Conservation (phyloP, 2,888 invertebrate genomes). For the Abscondita cerata region DNA sequence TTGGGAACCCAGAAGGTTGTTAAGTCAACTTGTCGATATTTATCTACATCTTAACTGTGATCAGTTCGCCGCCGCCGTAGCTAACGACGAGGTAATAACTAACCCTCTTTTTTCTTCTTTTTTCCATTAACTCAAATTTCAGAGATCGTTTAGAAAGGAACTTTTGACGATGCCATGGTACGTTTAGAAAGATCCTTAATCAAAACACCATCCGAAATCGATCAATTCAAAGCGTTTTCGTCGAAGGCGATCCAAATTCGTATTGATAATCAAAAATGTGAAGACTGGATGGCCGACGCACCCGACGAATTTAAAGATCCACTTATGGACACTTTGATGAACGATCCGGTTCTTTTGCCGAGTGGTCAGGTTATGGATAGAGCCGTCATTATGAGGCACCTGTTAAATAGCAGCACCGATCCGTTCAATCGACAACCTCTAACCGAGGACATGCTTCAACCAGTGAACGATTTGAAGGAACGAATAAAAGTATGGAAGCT, state of each 20-base stretch:
- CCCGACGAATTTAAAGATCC: conserved; percentile 97
- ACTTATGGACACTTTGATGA: conserved; percentile 97
- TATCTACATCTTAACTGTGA: conserved; percentile 95
- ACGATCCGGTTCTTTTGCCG: conserved; percentile 91
- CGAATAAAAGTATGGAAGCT: conserved; percentile 88
- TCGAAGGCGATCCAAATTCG: conserved; percentile 80
- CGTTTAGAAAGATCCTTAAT: conserved; percentile 83
- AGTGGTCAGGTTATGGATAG: conserved; percentile 93
- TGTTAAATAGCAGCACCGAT: conserved; percentile 95
- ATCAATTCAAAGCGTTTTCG: conserved; percentile 81
- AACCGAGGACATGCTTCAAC: conserved; percentile 90
- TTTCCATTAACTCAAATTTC: conserved; percentile 50
- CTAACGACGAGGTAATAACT: conserved; percentile 89
- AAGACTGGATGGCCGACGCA: conserved; percentile 93
- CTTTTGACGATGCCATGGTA: conserved; percentile 90
- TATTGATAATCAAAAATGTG: conserved; percentile 83
- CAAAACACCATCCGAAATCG: conserved; percentile 84
- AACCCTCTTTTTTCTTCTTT: not conserved
- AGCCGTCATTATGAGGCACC: conserved; percentile 89
- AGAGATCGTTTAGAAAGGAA: conserved; percentile 93
- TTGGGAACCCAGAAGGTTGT: conserved; percentile 93
- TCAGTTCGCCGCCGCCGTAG: conserved; percentile 89
- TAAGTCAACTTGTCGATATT: conserved; percentile 93
- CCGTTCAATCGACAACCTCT: conserved; percentile 97
- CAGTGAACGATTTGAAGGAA: conserved; percentile 85